phyloP scores from a whole-genome alignment of 1,140 invertebrate species.

The Samia ricini region DNA sequence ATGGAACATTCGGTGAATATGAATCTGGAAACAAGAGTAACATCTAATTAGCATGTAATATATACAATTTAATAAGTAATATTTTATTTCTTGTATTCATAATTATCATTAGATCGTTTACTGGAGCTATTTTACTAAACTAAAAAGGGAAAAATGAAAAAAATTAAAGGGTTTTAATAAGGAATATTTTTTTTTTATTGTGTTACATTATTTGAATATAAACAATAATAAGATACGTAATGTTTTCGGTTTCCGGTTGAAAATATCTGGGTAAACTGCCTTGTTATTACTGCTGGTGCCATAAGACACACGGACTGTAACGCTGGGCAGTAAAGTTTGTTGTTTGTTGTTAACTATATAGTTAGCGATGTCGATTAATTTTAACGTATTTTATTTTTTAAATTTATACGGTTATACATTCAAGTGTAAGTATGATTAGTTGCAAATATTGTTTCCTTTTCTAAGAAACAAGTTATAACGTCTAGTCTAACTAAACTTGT shows the following conservation, averaged over 20 bases:
- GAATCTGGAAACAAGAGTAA: background rate
- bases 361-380: too few species aligned
- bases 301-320: slow-evolving; percentile 27
- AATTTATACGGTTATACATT: too few species aligned
- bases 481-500: too few species aligned
- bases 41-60: background rate
- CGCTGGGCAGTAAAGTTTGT: background rate
- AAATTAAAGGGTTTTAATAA: background rate
- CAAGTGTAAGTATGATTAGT: too few species aligned
- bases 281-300: slow-evolving; percentile 7
- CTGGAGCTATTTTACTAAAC: background rate
- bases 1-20: background rate
- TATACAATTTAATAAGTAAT: background rate
- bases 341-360: background rate
- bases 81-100: background rate
- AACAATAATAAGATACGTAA: slow-evolving; percentile 24
- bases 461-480: too few species aligned
- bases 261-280: slow-evolving; percentile 21
- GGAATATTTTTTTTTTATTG: background rate
- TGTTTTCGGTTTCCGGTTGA: slow-evolving; percentile 23
- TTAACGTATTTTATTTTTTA: too few species aligned
- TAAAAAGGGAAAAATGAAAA: slow-evolving; percentile 3
- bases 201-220: slow-evolving; percentile 15
- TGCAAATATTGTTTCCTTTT: too few species aligned
- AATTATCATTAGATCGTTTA: background rate